Evolutionary conservation across 1,140 invertebrate genomes (phyloP).

Genomic region (Antheraea mylitta): DNA sequence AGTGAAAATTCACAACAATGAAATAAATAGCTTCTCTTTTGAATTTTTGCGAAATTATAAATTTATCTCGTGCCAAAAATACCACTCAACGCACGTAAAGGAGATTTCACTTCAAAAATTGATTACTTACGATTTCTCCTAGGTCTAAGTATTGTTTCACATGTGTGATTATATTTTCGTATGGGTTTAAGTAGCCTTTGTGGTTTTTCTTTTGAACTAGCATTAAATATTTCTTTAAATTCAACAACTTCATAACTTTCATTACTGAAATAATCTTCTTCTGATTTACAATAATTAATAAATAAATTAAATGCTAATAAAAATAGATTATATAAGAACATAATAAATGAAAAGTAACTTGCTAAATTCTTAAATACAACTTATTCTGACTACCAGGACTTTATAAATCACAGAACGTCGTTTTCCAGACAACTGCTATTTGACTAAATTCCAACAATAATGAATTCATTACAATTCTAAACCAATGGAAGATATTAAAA

Average conservation of each 20-base stretch:
- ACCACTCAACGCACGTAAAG: no score
- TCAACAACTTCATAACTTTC: slow-evolving; percentile 19
- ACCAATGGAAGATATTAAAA: no score
- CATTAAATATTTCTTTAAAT: slow-evolving; percentile 27
- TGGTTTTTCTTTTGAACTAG: slow-evolving; percentile 10
- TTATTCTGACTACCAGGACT: no score
- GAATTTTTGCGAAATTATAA: no score
- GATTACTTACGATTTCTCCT: neutral
- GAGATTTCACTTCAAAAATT: neutral
- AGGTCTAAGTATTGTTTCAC: neutral
- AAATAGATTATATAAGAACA: neutral
- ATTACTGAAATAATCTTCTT: slow-evolving; percentile 19
- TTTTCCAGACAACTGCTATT: no score
- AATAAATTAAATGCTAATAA: neutral
- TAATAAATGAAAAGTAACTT: neutral
- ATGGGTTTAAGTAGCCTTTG: neutral
- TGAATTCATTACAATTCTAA: no score
- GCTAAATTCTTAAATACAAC: no score
- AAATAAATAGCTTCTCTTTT: no score
- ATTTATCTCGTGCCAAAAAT: no score
- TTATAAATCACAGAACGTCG: no score
- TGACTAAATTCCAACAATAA: no score
- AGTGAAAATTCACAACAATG: no score
- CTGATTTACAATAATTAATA: neutral
- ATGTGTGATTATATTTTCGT: neutral